Conservation (phyloP, 2,888 invertebrate species). For the Dusona sp. region DNA sequence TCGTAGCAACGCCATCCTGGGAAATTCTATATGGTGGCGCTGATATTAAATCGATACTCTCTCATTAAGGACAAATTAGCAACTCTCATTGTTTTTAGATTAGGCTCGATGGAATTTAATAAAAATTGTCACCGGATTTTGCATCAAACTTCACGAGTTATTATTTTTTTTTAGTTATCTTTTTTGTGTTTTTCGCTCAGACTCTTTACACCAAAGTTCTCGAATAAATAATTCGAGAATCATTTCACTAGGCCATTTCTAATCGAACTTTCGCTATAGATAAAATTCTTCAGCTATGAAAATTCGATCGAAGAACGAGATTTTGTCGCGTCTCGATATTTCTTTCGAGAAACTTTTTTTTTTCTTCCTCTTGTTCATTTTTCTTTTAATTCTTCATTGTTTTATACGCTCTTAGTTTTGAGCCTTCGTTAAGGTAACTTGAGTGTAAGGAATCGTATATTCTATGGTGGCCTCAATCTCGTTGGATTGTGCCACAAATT, state of each 20-base stretch:
- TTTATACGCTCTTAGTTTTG: constrained; percentile 40
- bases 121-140: background rate
- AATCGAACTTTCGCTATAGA: constrained; percentile 48
- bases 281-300: constrained; percentile 7
- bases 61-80: background rate
- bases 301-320: constrained; percentile 1
- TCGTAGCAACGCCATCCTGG: background rate
- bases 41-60: background rate
- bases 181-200: background rate
- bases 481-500: constrained; percentile 84
- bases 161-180: background rate
- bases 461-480: constrained; percentile 83
- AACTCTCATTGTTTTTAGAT: background rate
- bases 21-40: background rate
- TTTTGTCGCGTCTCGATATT: background rate
- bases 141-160: constrained; percentile 5
- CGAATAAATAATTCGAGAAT: background rate
- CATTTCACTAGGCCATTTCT: constrained; percentile 44
- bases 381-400: constrained; percentile 16
- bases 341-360: background rate
- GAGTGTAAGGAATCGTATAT: constrained; percentile 79
- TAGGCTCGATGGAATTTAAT: constrained; percentile 12
- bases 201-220: constrained; percentile 3
- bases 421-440: constrained; percentile 84
- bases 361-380: background rate